Evolutionary conservation across 1,140 invertebrate genomes (phyloP).

Genomic region (Eciton burchellii): DNA sequence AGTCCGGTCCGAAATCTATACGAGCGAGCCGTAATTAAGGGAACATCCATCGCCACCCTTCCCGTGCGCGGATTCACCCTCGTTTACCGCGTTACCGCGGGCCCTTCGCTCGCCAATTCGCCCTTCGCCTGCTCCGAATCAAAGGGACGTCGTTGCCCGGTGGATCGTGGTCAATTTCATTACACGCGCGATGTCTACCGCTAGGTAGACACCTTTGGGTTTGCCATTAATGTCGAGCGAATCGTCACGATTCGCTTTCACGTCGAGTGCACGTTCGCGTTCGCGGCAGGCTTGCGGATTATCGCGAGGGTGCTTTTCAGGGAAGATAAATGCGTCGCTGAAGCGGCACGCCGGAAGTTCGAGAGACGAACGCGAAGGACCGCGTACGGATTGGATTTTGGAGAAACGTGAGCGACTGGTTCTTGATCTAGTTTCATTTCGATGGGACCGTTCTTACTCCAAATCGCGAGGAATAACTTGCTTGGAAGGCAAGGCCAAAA

Average conservation of each 20-base stretch:
- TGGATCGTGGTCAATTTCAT: constrained; percentile 75
- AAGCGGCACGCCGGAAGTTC: not conserved
- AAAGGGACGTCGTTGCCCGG: constrained; percentile 66
- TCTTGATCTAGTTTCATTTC: constrained; percentile 19
- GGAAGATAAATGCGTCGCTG: not conserved
- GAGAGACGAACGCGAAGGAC: not conserved
- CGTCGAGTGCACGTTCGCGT: no score
- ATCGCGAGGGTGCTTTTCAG: not conserved
- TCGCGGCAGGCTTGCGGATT: not conserved
- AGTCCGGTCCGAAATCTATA: constrained; percentile 48
- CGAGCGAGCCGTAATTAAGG: constrained; percentile 59
- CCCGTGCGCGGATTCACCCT: constrained; percentile 66
- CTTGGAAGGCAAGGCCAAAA: not conserved
- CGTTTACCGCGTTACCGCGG: constrained; percentile 67
- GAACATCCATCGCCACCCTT: constrained; percentile 61
- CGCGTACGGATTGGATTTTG: not conserved
- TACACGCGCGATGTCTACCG: constrained; percentile 58
- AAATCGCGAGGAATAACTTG: not conserved
- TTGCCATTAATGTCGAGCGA: constrained; percentile 65
- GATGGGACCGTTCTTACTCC: not conserved
- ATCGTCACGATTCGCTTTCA: constrained; percentile 47
- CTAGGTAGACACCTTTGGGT: constrained; percentile 70
- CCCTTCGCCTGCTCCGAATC: constrained; percentile 64
- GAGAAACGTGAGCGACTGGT: not conserved
- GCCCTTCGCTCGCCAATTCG: constrained; percentile 67